Evolutionary conservation across 2,797 vertebrate species (phyloP), one percentile per base, ranked within the genome.

Genomic region (Protosalanx chinensis): DNA sequence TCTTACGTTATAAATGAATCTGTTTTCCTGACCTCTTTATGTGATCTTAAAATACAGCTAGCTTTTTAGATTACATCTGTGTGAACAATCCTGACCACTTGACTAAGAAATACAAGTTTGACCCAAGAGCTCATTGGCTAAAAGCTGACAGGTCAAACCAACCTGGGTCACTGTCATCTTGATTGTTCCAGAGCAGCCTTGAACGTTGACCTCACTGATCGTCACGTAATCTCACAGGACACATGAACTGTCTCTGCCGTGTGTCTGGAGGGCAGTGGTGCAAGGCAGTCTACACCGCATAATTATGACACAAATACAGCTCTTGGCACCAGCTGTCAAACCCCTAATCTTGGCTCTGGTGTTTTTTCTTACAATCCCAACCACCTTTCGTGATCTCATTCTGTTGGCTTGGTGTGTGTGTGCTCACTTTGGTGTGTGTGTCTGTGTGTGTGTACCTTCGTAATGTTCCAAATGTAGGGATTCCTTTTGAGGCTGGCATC

Each of bases 381-480:
- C 41, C 41, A 46, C 8, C 10, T 12, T 46, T 10, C 23, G 13
- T 3, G 41, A 46, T 46, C 41, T 46, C 7, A 46, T 13, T 56
- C 15, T 56, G 51, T 56, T 6, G 51, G 18, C 51, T 56, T 56
- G 15, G 18, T 56, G 18, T n/a, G 51, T 56, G 51, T 56, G 51
- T 56, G 41, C 41, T 3, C 13, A 46, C 41, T 46, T 46, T 46
- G 5, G 51, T 56, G 51, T 56, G 51, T 56, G 51, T n/a, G 51
- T 53, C 15, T 53, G 51, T 6, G 16, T 53, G 51, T 53, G 51
- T 56, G 15, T 62, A 84, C 86, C 86, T 87, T 83, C 2, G 74
- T 79, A 5, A 89, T 75, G 81, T 72, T 88, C 88, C 87, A 90
- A 27, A 81, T 65, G 58, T 76, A 76, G 20, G 66, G 70, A 64